Evolutionary conservation across 2,797 vertebrate species (phyloP).

Genomic region (Sebastes variabilis): DNA sequence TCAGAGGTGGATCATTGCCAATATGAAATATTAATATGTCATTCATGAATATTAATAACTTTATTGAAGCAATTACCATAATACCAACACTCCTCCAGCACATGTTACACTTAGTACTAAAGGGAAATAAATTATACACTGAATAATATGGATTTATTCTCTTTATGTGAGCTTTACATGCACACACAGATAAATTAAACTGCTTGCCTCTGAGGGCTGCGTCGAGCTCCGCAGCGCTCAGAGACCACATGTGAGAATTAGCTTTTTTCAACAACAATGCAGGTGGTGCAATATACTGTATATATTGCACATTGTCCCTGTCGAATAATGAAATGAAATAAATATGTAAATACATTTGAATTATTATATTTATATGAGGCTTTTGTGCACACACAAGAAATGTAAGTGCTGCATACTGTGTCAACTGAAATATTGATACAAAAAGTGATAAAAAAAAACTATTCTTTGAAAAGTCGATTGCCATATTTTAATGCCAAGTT

Average conservation of each 20-base stretch:
- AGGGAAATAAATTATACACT: slow-evolving; percentile 31
- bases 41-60: slow-evolving; percentile 56
- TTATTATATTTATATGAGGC: neutral
- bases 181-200: slow-evolving; percentile 18
- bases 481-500: slow-evolving; percentile 3
- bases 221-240: neutral
- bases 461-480: neutral
- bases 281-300: neutral
- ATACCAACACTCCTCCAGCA: slow-evolving; percentile 23
- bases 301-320: neutral
- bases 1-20: slow-evolving; percentile 52
- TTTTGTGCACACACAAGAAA: neutral
- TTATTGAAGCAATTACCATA: slow-evolving; percentile 58
- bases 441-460: neutral
- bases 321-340: slow-evolving; percentile 5
- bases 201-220: neutral
- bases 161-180: slow-evolving; percentile 33
- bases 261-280: neutral
- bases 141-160: slow-evolving; percentile 49
- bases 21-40: slow-evolving; percentile 47
- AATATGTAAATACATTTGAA: slow-evolving; percentile 15
- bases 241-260: slow-evolving; percentile 10
- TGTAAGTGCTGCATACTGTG: neutral
- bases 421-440: slow-evolving; percentile 4
- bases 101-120: slow-evolving; percentile 16